These are phyloP conservation scores for Parapristionchus giblindavisi DNA, from an alignment of 2,888 invertebrate genomes.

Conservation along the genomic window DNA sequence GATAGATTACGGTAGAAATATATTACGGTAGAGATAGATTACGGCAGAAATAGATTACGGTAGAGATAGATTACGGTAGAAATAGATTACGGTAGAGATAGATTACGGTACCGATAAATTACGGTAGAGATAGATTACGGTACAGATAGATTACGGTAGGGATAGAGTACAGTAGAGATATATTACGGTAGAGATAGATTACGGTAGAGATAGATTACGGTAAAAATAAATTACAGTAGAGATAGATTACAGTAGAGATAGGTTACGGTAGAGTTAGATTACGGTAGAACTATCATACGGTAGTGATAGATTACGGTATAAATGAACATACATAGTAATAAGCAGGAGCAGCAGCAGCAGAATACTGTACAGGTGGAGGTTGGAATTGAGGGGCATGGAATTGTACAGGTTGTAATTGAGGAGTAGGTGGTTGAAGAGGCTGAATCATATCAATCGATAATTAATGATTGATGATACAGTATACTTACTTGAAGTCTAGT, in stretches of 20 bases:
- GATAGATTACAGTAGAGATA: not conserved
- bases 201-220: not conserved
- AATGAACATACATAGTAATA: constrained; percentile 19
- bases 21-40: not conserved
- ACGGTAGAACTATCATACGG: not conserved
- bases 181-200: no score
- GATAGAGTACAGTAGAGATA: not conserved
- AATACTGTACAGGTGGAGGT: not conserved
- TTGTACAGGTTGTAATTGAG: constrained; percentile 11
- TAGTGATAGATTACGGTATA: not conserved
- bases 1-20: not conserved
- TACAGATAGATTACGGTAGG: not conserved
- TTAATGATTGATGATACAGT: not conserved
- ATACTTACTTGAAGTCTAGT: not conserved
- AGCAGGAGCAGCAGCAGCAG: not conserved
- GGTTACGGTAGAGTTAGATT: not conserved
- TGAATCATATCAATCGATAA: not conserved
- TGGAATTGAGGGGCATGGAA: constrained; percentile 2
- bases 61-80: not conserved
- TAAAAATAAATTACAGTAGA: not conserved
- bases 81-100: not conserved
- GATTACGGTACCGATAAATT: not conserved
- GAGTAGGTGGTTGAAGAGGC: not conserved
- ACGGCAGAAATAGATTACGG: not conserved
- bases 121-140: not conserved